Percentiles rank a stretch among this genome's conserved stretches.
phyloP scores from a whole-genome alignment of 2,797 vertebrate species.

The Rhadinocentrus ornatus region DNA sequence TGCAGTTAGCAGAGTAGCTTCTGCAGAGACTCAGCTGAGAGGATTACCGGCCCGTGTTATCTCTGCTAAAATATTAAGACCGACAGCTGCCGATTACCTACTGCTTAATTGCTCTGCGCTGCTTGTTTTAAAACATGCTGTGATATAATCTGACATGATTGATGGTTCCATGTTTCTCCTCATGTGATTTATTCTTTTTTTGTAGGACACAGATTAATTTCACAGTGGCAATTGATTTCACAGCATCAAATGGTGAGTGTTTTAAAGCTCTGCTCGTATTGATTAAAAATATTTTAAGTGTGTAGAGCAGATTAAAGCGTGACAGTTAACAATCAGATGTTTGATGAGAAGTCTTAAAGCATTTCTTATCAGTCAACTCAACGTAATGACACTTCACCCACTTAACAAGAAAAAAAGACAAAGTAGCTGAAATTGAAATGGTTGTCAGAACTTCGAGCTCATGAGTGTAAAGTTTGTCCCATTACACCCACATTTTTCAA shows the following conservation, averaged over 20 bases:
- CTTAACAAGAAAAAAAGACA: neutral
- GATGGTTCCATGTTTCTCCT: constrained; percentile 48
- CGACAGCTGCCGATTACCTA: constrained; percentile 61
- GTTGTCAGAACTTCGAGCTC: constrained; percentile 10
- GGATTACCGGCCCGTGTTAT: constrained; percentile 34
- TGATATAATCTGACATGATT: constrained; percentile 63
- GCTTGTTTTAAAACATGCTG: constrained; percentile 58
- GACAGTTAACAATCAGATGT: constrained; percentile 15
- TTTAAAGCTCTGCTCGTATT: constrained; percentile 32
- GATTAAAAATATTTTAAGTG: constrained; percentile 4
- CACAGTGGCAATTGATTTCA: constrained; percentile 99
- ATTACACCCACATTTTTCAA: constrained; percentile 19
- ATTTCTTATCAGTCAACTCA: constrained; percentile 15
- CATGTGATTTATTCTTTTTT: constrained; percentile 61
- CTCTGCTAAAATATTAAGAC: constrained; percentile 39
- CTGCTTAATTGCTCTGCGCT: constrained; percentile 50
- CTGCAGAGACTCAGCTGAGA: constrained; percentile 23
- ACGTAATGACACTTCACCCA: neutral
- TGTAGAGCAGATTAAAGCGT: constrained; percentile 30
- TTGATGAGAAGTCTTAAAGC: constrained; percentile 16
- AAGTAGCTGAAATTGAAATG: constrained; percentile 20
- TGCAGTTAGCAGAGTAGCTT: constrained; percentile 1
- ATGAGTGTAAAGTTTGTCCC: constrained; percentile 14
- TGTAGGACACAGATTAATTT: constrained; percentile 98
- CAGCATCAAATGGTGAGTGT: constrained; percentile 96